A percentile compares a stretch with the other conserved stretches of the same genome.
These are phyloP conservation scores for Stegastes partitus DNA, from an alignment of 2,113 vertebrate species.

Conservation along the genomic window DNA sequence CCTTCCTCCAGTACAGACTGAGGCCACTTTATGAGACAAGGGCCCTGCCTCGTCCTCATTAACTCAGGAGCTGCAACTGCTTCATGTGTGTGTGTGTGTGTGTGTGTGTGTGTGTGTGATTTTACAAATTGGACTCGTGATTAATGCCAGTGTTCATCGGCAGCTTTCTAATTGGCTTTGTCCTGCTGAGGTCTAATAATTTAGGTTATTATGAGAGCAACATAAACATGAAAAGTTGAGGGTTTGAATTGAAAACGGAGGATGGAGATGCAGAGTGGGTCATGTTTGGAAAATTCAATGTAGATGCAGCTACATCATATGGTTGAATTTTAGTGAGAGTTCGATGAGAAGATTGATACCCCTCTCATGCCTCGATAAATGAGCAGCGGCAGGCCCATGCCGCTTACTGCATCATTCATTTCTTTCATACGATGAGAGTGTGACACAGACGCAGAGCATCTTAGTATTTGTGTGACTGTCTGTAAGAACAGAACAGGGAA, in stretches of 20 bases:
- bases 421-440: too few species aligned
- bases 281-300: background rate
- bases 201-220: slow-evolving; percentile 14
- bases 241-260: background rate
- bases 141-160: slow-evolving; percentile 17
- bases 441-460: too few species aligned
- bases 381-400: too few species aligned
- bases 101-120: background rate
- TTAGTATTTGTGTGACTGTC: too few species aligned
- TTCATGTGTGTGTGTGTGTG: background rate
- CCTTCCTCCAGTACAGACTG: slow-evolving; percentile 14
- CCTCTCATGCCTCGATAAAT: too few species aligned
- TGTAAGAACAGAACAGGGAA: too few species aligned
- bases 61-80: slow-evolving; percentile 31
- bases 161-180: slow-evolving; percentile 26
- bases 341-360: too few species aligned
- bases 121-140: slow-evolving; percentile 18
- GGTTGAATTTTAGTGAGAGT: too few species aligned
- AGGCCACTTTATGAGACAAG: slow-evolving; percentile 33
- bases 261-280: background rate
- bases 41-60: slow-evolving; percentile 23
- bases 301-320: background rate
- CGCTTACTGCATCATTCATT: too few species aligned
- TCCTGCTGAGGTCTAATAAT: slow-evolving; percentile 7
- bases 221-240: background rate